Percentiles rank a stretch among this genome's conserved stretches.
Conservation (phyloP, 2,113 vertebrate species). For the Sceloporus undulatus region DNA sequence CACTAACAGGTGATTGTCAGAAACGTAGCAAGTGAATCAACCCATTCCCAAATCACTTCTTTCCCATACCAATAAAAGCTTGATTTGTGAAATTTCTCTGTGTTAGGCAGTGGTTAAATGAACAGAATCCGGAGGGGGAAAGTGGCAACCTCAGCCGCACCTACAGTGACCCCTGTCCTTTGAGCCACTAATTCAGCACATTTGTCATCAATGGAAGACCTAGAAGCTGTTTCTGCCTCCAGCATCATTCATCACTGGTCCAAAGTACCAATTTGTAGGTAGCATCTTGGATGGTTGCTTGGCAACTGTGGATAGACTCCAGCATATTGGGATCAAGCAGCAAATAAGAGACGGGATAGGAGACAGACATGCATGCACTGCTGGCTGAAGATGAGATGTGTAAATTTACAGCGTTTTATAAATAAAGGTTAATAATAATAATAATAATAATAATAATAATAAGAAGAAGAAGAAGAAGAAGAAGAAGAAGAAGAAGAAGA, state of each 20-base stretch:
- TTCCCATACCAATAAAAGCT: neutral
- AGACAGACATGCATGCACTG: neutral
- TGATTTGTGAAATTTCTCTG: neutral
- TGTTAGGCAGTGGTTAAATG: neutral
- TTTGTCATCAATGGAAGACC: neutral
- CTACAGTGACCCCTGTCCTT: neutral
- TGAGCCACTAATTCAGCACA: neutral
- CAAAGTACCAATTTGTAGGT: neutral
- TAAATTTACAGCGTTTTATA: no score
- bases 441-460: no score
- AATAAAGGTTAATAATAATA: no score
- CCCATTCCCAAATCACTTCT: neutral
- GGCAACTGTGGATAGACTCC: neutral
- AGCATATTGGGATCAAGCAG: neutral
- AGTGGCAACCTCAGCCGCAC: neutral
- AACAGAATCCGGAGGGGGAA: neutral
- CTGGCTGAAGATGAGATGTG: neutral
- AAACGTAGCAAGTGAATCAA: neutral
- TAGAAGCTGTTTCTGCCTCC: neutral
- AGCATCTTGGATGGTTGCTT: slow-evolving; percentile 13
- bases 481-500: no score
- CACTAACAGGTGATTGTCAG: neutral
- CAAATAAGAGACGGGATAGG: neutral
- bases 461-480: no score
- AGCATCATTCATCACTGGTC: neutral